These are phyloP conservation scores for Drosophila parvula DNA, from an alignment of 1,140 invertebrate genomes.

Conservation along the genomic window DNA sequence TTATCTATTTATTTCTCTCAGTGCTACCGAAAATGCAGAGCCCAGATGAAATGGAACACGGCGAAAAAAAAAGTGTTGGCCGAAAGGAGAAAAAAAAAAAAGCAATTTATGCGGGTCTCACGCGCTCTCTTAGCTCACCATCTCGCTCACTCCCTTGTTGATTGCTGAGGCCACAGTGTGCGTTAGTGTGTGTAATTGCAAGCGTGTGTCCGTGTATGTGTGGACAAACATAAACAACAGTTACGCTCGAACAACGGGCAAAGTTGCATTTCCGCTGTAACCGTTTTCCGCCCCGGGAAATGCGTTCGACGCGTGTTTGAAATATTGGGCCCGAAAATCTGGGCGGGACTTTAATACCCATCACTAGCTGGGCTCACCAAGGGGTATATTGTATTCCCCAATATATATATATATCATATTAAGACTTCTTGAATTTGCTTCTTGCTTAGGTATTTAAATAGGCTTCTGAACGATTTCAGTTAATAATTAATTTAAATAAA, in stretches of 20 bases:
- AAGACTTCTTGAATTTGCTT: no score
- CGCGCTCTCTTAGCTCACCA: not conserved
- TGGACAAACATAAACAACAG: slow-evolving; percentile 63
- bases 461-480: no score
- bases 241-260: slow-evolving; percentile 64
- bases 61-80: slow-evolving; percentile 28
- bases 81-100: slow-evolving; percentile 20
- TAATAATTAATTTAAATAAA: no score
- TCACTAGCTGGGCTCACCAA: not conserved
- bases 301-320: slow-evolving; percentile 69
- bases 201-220: slow-evolving; percentile 10
- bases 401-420: not conserved
- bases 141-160: slow-evolving; percentile 32
- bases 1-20: not conserved
- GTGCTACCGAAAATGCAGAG: not conserved
- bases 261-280: slow-evolving; percentile 68
- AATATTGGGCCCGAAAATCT: slow-evolving; percentile 52
- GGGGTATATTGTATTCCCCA: not conserved
- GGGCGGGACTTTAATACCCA: not conserved
- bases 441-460: no score
- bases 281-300: slow-evolving; percentile 64
- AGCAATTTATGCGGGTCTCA: slow-evolving; percentile 52
- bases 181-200: slow-evolving; percentile 28
- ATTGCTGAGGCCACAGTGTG: slow-evolving; percentile 39
- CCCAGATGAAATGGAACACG: slow-evolving; percentile 19